Conservation (phyloP, 2,888 invertebrate species). For the Drosophila leonis region DNA sequence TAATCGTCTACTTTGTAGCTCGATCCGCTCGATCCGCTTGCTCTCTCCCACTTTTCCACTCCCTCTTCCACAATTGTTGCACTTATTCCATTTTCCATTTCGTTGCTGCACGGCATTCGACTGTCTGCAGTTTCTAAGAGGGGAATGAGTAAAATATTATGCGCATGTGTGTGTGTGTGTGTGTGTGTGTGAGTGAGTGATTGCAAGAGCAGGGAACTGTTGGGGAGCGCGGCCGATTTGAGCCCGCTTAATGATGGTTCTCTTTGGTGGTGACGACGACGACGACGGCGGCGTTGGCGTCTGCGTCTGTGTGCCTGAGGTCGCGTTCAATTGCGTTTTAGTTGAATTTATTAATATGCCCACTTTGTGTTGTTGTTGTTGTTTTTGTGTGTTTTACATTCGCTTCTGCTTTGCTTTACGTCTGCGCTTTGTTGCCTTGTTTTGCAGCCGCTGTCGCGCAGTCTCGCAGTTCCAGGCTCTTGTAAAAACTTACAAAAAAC, state of each 20-base stretch:
- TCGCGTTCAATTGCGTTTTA: conserved; percentile 70
- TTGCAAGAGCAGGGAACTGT: conserved; percentile 6
- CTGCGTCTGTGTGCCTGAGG: conserved; percentile 42
- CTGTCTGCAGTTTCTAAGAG: conserved; percentile 44
- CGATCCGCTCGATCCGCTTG: conserved; percentile 32
- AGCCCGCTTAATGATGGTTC: conserved; percentile 70
- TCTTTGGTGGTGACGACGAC: conserved; percentile 39
- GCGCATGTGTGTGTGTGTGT: conserved; percentile 12
- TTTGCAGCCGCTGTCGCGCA: conserved; percentile 40
- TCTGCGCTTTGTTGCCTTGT: conserved; percentile 59
- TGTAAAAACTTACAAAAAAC: conserved; percentile 69
- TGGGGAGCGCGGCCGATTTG: conserved; percentile 62
- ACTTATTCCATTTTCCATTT: conserved; percentile 70
- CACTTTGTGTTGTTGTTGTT: conserved; percentile 47
- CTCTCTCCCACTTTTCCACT: conserved; percentile 31
- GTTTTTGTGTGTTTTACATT: conserved; percentile 39
- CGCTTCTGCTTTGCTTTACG: conserved; percentile 31
- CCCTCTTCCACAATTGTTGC: conserved; percentile 57
- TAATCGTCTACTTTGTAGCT: conserved; percentile 55
- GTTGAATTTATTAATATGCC: conserved; percentile 72
- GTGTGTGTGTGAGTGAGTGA: conserved; percentile 5
- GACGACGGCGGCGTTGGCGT: conserved; percentile 41
- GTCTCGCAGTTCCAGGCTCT: conserved; percentile 51
- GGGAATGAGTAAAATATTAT: conserved; percentile 37
- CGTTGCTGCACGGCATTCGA: conserved; percentile 33